These are phyloP conservation scores for Argynnis bischoffii DNA, from an alignment of 2,888 invertebrate species.

Conservation along the genomic window DNA sequence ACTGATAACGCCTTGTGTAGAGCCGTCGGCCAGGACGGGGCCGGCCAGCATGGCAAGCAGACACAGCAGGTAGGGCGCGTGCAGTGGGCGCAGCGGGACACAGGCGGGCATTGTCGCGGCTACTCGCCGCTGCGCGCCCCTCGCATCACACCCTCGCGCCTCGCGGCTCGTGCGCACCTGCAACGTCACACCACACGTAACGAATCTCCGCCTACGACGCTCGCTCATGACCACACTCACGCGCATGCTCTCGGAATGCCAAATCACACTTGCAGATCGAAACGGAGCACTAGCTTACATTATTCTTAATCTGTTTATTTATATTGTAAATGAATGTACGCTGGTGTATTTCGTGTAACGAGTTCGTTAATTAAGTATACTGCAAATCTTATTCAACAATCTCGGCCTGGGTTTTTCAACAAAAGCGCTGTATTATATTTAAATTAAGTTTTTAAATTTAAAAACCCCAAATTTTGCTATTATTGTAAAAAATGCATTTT, in stretches of 20 bases:
- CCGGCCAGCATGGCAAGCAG: constrained; percentile 54
- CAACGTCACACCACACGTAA: constrained; percentile 34
- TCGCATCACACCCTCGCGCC: constrained; percentile 77
- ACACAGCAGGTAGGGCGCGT: constrained; percentile 42
- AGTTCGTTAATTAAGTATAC: constrained; percentile 18
- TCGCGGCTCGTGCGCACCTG: constrained; percentile 69
- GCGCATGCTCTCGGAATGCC: constrained; percentile 28
- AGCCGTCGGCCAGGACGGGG: constrained; percentile 52
- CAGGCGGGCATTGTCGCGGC: constrained; percentile 76
- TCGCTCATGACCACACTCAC: constrained; percentile 37
- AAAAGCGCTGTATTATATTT: no score
- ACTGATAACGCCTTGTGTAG: constrained; percentile 61
- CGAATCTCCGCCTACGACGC: constrained; percentile 26
- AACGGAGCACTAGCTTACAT: constrained; percentile 33
- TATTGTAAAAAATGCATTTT: no score
- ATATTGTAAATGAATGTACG: constrained; percentile 30
- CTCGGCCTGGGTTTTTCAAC: background rate
- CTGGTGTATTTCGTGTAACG: constrained; percentile 30
- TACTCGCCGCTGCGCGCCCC: constrained; percentile 71
- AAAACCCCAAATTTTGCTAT: no score
- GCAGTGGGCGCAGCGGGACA: constrained; percentile 52
- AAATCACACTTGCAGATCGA: constrained; percentile 31
- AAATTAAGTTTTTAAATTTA: no score
- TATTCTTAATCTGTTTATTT: constrained; percentile 35
- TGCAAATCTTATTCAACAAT: constrained; percentile 4